Evolutionary conservation across 1,140 invertebrate genomes (phyloP).

Genomic region (Micrasema minimum): DNA sequence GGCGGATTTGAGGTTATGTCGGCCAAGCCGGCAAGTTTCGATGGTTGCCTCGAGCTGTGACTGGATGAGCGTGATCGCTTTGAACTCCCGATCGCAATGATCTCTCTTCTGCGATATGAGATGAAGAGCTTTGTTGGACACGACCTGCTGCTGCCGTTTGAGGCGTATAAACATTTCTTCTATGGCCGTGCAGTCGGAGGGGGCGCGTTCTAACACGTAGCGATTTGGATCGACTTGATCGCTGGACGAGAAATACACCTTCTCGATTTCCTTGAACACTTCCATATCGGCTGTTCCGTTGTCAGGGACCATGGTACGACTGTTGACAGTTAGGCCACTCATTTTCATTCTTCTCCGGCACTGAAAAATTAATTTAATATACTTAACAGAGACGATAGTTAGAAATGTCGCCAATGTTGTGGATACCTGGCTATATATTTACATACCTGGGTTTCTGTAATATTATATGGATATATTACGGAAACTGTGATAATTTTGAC

Average conservation of each 20-base stretch:
- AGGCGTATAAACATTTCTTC: conserved; percentile 63
- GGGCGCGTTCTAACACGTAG: conserved; percentile 60
- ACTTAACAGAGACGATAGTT: no score
- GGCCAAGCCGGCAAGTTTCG: conserved; percentile 75
- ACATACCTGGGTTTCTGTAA: no score
- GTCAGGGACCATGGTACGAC: conserved; percentile 43
- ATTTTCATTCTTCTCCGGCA: background rate
- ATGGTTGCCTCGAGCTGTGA: conserved; percentile 77
- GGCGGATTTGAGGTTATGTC: conserved; percentile 77
- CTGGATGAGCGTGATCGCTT: conserved; percentile 82
- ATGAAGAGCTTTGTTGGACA: conserved; percentile 91
- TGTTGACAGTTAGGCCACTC: conserved; percentile 40
- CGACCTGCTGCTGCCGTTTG: conserved; percentile 72
- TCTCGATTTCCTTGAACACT: conserved; percentile 51
- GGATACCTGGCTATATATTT: no score
- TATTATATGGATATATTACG: no score
- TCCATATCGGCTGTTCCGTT: conserved; percentile 48
- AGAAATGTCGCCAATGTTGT: no score
- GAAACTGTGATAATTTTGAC: no score
- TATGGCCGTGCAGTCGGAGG: conserved; percentile 59
- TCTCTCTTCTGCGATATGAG: conserved; percentile 90
- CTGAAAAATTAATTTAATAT: background rate
- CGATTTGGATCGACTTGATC: conserved; percentile 48
- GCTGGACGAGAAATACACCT: conserved; percentile 44
- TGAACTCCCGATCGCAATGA: conserved; percentile 85